These are phyloP conservation scores for Calliopsis andreniformis DNA, from an alignment of 1,140 invertebrate genomes.

Conservation along the genomic window DNA sequence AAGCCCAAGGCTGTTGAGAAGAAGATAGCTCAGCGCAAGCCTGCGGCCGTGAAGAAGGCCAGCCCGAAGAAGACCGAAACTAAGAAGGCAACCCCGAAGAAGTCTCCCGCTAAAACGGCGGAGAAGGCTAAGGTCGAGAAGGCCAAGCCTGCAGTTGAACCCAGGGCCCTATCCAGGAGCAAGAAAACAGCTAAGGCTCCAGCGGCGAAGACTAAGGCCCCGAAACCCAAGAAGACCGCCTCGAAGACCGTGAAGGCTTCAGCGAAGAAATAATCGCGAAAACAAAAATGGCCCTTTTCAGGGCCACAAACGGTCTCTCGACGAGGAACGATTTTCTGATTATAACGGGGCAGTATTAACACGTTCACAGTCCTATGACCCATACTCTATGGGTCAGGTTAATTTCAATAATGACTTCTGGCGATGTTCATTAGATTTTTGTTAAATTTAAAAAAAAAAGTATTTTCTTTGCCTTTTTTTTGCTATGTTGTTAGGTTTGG, in stretches of 20 bases:
- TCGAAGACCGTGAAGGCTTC: slow-evolving; percentile 26
- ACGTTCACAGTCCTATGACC: too few species aligned
- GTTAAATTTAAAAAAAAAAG: too few species aligned
- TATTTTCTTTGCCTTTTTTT: too few species aligned
- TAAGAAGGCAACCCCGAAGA: slow-evolving; percentile 35
- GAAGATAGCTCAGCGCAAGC: slow-evolving; percentile 25
- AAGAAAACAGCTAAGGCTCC: slow-evolving; percentile 56
- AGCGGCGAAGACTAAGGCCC: slow-evolving; percentile 53
- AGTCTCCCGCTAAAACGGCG: slow-evolving; percentile 20
- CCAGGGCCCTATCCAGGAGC: slow-evolving; percentile 41
- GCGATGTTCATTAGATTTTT: too few species aligned
- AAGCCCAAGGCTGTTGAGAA: slow-evolving; percentile 17
- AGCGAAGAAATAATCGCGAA: slow-evolving; percentile 51
- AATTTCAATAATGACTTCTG: too few species aligned
- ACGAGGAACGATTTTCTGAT: slow-evolving; percentile 12
- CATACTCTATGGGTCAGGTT: too few species aligned
- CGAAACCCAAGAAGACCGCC: slow-evolving; percentile 54
- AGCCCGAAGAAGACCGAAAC: not conserved
- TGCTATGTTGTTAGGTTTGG: too few species aligned
- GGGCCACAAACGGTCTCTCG: slow-evolving; percentile 43
- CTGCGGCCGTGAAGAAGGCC: slow-evolving; percentile 27
- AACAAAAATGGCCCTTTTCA: slow-evolving; percentile 63
- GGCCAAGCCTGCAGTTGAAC: slow-evolving; percentile 20
- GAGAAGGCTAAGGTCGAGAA: slow-evolving; percentile 42
- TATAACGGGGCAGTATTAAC: not conserved